Percentiles rank a stretch among this genome's conserved stretches.
phyloP scores from a whole-genome alignment of 2,888 invertebrate species.

The Willowsia nigromaculata region DNA sequence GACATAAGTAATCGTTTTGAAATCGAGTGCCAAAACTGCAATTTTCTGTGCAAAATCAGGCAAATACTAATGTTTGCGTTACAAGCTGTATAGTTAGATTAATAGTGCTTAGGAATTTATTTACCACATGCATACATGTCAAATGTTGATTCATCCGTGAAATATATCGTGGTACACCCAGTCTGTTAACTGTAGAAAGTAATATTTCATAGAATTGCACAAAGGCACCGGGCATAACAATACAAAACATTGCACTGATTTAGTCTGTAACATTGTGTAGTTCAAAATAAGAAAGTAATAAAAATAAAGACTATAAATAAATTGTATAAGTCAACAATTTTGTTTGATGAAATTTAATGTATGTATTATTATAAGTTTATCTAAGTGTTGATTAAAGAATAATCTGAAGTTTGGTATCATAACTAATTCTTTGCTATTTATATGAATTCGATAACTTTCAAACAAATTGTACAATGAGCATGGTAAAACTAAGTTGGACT shows the following conservation, averaged over 20 bases:
- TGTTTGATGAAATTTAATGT: too few relatives aligned
- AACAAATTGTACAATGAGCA: too few relatives aligned
- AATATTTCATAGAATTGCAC: neutral
- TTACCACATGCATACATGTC: neutral
- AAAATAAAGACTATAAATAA: neutral
- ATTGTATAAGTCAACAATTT: neutral
- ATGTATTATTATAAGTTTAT: too few relatives aligned
- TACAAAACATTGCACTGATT: conserved; percentile 8
- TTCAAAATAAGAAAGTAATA: neutral
- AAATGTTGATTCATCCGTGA: neutral
- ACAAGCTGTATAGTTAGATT: neutral
- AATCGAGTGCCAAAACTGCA: conserved; percentile 64
- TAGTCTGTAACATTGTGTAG: neutral
- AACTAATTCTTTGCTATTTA: too few relatives aligned
- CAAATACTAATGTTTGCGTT: conserved; percentile 13
- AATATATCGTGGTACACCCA: neutral
- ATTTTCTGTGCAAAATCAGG: neutral
- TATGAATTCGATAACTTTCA: too few relatives aligned
- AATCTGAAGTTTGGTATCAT: too few relatives aligned
- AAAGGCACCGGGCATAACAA: neutral
- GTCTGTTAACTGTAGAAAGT: neutral
- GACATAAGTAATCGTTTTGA: neutral
- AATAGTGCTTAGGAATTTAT: neutral
- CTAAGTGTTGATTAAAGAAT: too few relatives aligned
- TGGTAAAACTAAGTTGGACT: too few relatives aligned